Base-by-base conservation (phyloP, 2,113 vertebrate species). In the Dasyprocta punctata region DNA sequence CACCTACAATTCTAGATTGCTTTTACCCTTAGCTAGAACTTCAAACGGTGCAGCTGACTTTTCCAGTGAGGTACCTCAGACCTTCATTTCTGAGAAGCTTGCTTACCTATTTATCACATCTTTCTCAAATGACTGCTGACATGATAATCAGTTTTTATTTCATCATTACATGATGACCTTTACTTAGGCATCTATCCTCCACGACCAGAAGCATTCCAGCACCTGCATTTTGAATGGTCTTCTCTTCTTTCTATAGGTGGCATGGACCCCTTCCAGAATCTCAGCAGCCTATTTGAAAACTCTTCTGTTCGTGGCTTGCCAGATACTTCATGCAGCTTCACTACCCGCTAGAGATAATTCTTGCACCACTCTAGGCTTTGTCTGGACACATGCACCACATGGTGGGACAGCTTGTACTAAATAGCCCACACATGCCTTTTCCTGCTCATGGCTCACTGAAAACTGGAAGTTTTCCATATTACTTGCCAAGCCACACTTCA, bases 61-160 rank as follows among this genome's bases (percentile, higher is more conserved):
- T 36, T 89, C 94, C 89, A 33, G n/a, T 44, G 44, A 85, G 44
- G 58, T 71, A 54, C 89, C 85, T 92, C 88, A 94, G 60, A 75
- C n/a, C 49, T 36, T n/a, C n/a, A n/a, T n/a, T n/a, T 4, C 20
- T 38, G 20, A 94, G 63, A 82, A 52, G 49, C 12, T 82, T 90
- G 58, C 82, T 89, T 77, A 63, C 13, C 2, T 61, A 24, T 73
- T 86, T 81, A 92, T 24, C 0, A 17, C 67, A 54, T 7, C 47
- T 44, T 93, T 89, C 67, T 11, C 49, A 19, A 52, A 75, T 75
- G 69, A 95, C 90, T 44, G n/a, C 19, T 92, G 8, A 86, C 47
- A 84, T 13, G 16, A 63, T 24, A 60, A 94, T 20, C 6, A 85
- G 28, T 20, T 67, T 58, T 90, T 33, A 36, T 75, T 4, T 41